phyloP scores from a whole-genome alignment of 2,888 invertebrate genomes.

The Phaonia tiefii region DNA sequence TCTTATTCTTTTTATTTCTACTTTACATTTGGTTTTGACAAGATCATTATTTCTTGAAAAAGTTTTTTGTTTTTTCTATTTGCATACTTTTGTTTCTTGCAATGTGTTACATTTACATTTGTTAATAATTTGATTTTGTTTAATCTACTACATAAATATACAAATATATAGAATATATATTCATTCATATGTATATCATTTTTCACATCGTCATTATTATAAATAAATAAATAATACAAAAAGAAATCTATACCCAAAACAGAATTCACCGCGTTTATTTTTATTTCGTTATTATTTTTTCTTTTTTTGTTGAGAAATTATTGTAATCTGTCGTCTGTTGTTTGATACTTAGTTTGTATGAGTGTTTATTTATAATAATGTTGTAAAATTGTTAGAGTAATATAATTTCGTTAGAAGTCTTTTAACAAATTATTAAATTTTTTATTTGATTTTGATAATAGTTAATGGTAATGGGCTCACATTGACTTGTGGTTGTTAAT shows the following conservation, averaged over 20 bases:
- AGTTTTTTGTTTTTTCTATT: neutral
- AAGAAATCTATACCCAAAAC: neutral
- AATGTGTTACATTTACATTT: slow-evolving; percentile 1
- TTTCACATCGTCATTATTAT: slow-evolving; percentile 19
- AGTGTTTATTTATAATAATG: slow-evolving; percentile 14
- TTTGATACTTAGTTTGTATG: neutral
- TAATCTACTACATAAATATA: no score
- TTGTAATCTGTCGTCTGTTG: neutral
- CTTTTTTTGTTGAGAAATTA: slow-evolving; percentile 5
- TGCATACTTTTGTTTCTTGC: neutral
- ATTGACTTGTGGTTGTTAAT: slow-evolving; percentile 35
- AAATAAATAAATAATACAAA: slow-evolving; percentile 24
- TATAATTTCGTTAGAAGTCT: neutral
- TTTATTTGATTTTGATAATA: slow-evolving; percentile 5
- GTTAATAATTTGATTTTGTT: neutral
- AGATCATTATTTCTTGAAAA: slow-evolving; percentile 12
- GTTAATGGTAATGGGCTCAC: slow-evolving; percentile 61
- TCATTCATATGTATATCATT: neutral
- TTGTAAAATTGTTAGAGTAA: neutral
- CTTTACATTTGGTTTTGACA: slow-evolving; percentile 6
- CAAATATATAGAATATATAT: no score
- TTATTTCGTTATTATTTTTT: no score
- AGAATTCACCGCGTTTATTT: neutral
- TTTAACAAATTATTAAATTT: slow-evolving; percentile 24
- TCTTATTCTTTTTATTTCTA: slow-evolving; percentile 18